Conservation (phyloP, 2,113 vertebrate species). For the Myrmecophaga tridactyla region DNA sequence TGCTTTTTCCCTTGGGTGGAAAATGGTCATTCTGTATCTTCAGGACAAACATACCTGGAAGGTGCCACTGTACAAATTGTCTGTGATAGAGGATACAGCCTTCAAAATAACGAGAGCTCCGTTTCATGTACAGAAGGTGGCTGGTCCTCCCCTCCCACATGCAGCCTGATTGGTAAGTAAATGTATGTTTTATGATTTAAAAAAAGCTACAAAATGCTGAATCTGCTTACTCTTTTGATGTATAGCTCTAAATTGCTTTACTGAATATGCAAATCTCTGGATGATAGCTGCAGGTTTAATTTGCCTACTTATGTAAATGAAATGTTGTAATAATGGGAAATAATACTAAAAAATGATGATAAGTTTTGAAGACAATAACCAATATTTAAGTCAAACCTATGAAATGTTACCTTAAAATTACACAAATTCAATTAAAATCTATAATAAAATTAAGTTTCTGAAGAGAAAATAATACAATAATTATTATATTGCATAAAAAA, state of each 20-base stretch:
- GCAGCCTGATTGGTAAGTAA: background rate
- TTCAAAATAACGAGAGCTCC: background rate
- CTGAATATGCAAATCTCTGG: background rate
- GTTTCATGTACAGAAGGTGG: background rate
- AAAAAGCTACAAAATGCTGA: background rate
- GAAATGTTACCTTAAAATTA: too few relatives aligned
- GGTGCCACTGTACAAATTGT: background rate
- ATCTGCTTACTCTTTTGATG: background rate
- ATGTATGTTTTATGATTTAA: background rate
- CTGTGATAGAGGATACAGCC: background rate
- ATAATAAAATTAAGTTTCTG: too few relatives aligned
- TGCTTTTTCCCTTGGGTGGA: conserved; percentile 57
- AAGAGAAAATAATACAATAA: too few relatives aligned
- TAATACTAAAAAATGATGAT: background rate
- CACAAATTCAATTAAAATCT: too few relatives aligned
- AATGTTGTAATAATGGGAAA: background rate
- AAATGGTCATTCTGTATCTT: conserved; percentile 29
- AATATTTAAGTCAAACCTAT: background rate
- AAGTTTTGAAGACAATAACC: background rate
- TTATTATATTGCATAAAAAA: too few relatives aligned
- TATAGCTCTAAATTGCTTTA: background rate
- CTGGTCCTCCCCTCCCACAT: conserved; percentile 21
- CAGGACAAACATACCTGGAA: background rate
- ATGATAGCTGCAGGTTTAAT: background rate
- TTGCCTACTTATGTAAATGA: too few relatives aligned